phyloP scores from a whole-genome alignment of 1,140 invertebrate genomes.

The Grapholita molesta region DNA sequence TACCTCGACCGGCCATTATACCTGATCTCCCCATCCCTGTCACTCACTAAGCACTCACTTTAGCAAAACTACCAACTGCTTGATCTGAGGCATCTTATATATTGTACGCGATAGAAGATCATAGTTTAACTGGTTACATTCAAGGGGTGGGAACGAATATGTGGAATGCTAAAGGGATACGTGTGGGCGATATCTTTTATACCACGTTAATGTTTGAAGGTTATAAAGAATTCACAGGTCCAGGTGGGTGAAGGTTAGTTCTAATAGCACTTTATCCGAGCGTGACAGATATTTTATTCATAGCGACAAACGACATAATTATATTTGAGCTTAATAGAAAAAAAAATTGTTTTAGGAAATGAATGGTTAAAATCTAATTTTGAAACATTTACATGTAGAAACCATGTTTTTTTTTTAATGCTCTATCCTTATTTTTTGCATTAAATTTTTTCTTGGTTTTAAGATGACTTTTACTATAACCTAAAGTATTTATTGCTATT shows the following conservation, averaged over 20 bases:
- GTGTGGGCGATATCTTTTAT: not conserved
- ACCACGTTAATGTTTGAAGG: not conserved
- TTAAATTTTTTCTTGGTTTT: no score
- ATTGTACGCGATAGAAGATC: not conserved
- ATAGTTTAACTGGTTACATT: not conserved
- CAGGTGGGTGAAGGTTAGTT: not conserved
- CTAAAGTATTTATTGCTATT: no score
- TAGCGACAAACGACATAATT: not conserved
- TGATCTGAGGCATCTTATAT: not conserved
- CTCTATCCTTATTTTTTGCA: no score
- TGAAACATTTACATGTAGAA: no score
- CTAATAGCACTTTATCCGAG: not conserved
- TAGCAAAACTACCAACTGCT: not conserved
- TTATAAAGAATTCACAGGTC: not conserved
- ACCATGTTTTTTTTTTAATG: no score
- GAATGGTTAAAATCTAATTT: no score
- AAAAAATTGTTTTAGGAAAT: no score
- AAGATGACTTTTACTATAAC: no score
- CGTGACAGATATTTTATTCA: not conserved
- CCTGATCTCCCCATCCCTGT: not conserved
- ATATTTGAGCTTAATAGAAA: not conserved
- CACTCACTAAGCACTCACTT: not conserved
- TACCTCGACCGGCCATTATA: slow-evolving; percentile 6
- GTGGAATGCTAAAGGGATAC: not conserved
- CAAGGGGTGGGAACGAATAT: not conserved